These are phyloP conservation scores for Syngnathus scovelli DNA, from an alignment of 2,113 vertebrate genomes.

Conservation along the genomic window DNA sequence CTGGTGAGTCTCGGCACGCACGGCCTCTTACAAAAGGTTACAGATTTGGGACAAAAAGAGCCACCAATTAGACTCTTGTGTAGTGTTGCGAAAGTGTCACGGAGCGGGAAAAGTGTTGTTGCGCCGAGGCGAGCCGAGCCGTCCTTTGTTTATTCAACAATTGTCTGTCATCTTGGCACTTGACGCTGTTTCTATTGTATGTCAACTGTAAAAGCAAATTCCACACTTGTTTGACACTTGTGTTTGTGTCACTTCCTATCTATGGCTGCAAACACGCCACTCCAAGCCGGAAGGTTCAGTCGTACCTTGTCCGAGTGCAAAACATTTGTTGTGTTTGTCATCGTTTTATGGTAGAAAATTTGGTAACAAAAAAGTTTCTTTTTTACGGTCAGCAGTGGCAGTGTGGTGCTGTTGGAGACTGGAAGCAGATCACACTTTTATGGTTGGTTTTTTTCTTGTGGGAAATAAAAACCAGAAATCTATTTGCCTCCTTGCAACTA, in stretches of 20 bases:
- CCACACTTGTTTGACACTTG: neutral
- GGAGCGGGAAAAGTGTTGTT: neutral
- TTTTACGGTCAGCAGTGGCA: conserved; percentile 25
- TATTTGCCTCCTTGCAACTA: conserved; percentile 35
- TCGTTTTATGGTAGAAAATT: no score
- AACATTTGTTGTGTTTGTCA: neutral
- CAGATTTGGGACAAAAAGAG: conserved; percentile 4
- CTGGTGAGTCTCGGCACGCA: conserved; percentile 19
- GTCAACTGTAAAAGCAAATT: neutral
- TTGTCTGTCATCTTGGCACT: neutral
- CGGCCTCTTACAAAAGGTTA: conserved; percentile 30
- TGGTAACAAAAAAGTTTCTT: neutral
- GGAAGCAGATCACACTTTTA: conserved; percentile 26
- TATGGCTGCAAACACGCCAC: neutral
- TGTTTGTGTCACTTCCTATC: neutral
- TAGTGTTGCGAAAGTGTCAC: conserved; percentile 1
- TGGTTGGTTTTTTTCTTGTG: conserved; percentile 28
- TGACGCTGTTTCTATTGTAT: neutral
- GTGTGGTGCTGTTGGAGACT: conserved; percentile 19
- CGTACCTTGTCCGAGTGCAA: neutral
- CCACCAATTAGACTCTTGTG: neutral
- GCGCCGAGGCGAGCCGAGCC: neutral
- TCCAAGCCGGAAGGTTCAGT: neutral
- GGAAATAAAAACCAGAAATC: conserved; percentile 52
- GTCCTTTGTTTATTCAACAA: neutral